A percentile compares a stretch with the other conserved stretches of the same genome.
phyloP scores from a whole-genome alignment of 2,113 vertebrate species.

The Ceyx cyanopectus region DNA sequence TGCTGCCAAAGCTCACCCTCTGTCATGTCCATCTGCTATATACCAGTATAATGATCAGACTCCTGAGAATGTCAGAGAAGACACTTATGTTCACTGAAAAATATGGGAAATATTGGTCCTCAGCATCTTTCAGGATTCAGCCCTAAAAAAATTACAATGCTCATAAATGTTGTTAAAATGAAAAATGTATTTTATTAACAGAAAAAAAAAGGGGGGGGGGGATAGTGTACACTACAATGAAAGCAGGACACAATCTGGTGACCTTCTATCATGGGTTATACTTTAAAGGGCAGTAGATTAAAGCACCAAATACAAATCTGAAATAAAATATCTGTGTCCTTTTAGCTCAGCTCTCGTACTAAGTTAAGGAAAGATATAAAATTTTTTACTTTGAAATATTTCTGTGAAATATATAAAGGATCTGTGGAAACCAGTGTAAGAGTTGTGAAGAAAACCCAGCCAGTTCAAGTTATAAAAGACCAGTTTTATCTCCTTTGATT shows the following conservation, averaged over 20 bases:
- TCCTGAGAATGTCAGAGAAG: conserved; percentile 47
- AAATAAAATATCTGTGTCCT: conserved; percentile 41
- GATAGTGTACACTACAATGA: neutral
- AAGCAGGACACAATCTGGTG: conserved; percentile 27
- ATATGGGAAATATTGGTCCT: conserved; percentile 8
- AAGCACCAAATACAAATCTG: conserved; percentile 17
- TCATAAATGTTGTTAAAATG: conserved; percentile 18
- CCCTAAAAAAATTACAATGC: neutral
- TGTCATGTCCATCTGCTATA: conserved; percentile 71
- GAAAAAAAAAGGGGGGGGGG: neutral
- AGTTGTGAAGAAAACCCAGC: conserved; percentile 28
- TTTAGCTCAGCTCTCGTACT: conserved; percentile 28
- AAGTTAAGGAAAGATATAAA: conserved; percentile 3
- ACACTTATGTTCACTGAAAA: conserved; percentile 48
- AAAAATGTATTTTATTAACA: neutral
- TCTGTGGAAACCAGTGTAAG: conserved; percentile 11
- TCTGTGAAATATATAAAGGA: conserved; percentile 44
- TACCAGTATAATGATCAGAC: conserved; percentile 52
- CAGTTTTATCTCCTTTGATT: conserved; percentile 24
- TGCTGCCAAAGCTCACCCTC: conserved; percentile 68
- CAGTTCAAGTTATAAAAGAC: conserved; percentile 22
- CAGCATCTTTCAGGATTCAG: conserved; percentile 19
- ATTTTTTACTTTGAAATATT: conserved; percentile 37
- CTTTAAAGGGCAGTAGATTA: conserved; percentile 55
- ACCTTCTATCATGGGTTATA: conserved; percentile 18